Evolutionary conservation across 30 jellyfish, hydroid and myxozoan genomes (phyloP), one percentile per base, ranked within the genome.

Genomic region (Cassiopea andromeda): DNA sequence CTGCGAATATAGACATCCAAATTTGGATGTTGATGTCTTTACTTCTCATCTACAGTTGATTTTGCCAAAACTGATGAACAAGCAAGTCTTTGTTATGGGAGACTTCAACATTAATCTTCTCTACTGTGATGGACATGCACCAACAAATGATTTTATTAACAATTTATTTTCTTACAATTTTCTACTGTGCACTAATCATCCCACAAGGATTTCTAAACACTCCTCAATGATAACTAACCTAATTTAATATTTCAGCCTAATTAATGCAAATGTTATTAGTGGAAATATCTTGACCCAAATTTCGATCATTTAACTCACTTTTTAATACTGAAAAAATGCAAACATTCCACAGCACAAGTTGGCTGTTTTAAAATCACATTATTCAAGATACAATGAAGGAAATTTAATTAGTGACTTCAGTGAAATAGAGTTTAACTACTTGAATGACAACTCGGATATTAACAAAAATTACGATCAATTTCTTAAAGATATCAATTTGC

Each of bases 101-200:
- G 77, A 78, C 76, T 75, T 75, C 17, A 75, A 75, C 19, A 6
- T 75, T 48, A 75, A 75, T 75, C 90, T 81, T 19, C 68, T 83
- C 18, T 44, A 83, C 67, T 83, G 67, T 67, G 91, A 66, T 83
- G 66, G 85, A 66, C 91, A 83, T 48, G 16, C 85, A 8, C 85
- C 91, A 8, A 61, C 91, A 16, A 83, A 48, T 50, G 91, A 83
- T 54, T 83, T 83, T 48, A 68, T 83, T 75, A 69, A 83, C 49
- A 83, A 43, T 68, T 15, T 83, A 43, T 80, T 80, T 83, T 83
- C 91, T 64, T 17, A 83, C 73, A 83, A 60, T 17, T 69, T 83
- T 83, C 91, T 83, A 18, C 91, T 85, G 66, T 83, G 91, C 80
- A 49, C 59, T 81, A 85, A 81, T 61, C 90, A 81, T 44, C 90